Conservation (phyloP, 2,113 vertebrate genomes). For the Syrrhaptes paradoxus region DNA sequence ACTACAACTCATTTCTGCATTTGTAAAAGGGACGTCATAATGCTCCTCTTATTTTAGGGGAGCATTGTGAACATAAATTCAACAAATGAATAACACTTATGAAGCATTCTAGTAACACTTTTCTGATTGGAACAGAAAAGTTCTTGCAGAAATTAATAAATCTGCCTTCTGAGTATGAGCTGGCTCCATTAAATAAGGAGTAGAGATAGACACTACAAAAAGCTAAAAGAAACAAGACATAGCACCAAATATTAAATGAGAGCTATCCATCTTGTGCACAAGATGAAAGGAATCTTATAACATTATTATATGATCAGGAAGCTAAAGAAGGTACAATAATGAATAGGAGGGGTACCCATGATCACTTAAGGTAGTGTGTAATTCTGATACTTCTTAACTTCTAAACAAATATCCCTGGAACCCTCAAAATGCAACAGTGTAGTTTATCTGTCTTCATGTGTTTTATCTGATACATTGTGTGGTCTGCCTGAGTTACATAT, state of each 20-base stretch:
- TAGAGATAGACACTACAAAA: background rate
- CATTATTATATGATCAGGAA: background rate
- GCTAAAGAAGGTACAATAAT: background rate
- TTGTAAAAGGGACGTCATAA: background rate
- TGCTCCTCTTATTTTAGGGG: background rate
- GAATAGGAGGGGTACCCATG: background rate
- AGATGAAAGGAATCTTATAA: background rate
- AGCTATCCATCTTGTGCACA: background rate
- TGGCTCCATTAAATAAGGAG: background rate
- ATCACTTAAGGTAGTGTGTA: background rate
- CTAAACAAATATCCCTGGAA: background rate
- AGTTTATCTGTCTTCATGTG: background rate
- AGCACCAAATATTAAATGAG: background rate
- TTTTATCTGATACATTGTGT: background rate
- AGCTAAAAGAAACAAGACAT: background rate
- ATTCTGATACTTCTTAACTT: background rate
- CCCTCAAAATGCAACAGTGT: background rate
- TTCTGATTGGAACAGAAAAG: background rate
- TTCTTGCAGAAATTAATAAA: background rate
- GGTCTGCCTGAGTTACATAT: fast-evolving
- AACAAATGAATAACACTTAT: background rate
- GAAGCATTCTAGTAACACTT: background rate
- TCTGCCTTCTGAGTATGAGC: background rate
- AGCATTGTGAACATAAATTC: background rate
- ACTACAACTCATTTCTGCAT: background rate